Conservation (phyloP, 1,140 invertebrate species). For the Colletes latitarsis region DNA sequence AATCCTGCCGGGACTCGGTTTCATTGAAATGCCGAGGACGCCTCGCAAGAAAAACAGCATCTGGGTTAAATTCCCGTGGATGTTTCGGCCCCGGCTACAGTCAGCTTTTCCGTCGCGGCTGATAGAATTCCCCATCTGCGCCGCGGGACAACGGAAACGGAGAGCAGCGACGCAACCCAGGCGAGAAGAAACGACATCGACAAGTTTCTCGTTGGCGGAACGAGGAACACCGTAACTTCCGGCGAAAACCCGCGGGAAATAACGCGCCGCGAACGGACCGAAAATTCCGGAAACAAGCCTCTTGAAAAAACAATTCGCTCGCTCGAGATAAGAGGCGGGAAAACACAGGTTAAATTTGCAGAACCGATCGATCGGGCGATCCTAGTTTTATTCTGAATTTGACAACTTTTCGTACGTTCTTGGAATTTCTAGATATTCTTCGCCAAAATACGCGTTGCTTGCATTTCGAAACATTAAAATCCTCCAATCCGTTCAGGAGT, state of each 20-base stretch:
- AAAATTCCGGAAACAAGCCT: no score
- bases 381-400: no score
- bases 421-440: no score
- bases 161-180: no score
- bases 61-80: conserved; percentile 59
- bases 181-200: neutral
- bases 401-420: no score
- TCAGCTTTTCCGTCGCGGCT: conserved; percentile 3
- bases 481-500: no score
- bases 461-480: no score
- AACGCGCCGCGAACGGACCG: conserved; percentile 15
- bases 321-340: neutral
- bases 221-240: neutral
- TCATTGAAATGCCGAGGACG: conserved; percentile 53
- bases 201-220: neutral
- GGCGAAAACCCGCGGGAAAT: conserved; percentile 38
- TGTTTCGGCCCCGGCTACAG: conserved; percentile 24
- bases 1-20: conserved; percentile 49
- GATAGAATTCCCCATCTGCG: conserved; percentile 41
- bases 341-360: no score
- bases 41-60: conserved; percentile 52
- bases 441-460: no score
- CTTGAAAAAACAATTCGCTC: neutral
- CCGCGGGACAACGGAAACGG: neutral
- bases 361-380: no score